Base-by-base conservation (phyloP, 2,888 invertebrate genomes). In the Rhyacophila evoluta region DNA sequence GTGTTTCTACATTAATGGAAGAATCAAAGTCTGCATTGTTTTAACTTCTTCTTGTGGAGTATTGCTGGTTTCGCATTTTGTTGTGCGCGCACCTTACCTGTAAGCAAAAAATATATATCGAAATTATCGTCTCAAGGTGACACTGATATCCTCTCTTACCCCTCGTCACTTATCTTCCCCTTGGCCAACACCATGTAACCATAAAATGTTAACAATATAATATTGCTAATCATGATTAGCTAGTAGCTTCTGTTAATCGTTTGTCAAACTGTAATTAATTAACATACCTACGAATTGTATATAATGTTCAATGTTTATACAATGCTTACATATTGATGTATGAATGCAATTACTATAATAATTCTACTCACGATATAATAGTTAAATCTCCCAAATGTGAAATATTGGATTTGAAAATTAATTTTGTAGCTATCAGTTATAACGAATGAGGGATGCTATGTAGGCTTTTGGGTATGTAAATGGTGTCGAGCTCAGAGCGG, bases 61-160 rank as follows among this genome's bases (percentile, higher is more conserved):
- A 25, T 55, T 55, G 55, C 12, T 55, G 55, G 1, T 25, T 33
- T 55, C 19, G 19, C 19, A 55, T 55, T 55, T 19, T 55, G 19
- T 2, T 19, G 55, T 19, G 55, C 19, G 55, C 55, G 55, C 55
- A 55, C 55, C 55, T 55, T 25, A 55, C 55, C 55, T 55, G 55
- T 19, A 2, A 55, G 55, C 55, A 55, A 55, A 55, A 55, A 55
- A 55, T 55, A 25, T 55, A 77, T 72, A 78, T 74, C 73, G 74
- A 78, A 78, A 78, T 78, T 78, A 74, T 78, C 73, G 69, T 78
- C 78, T 41, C 78, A 78, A 78, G 78, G 78, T 78, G 78, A 78
- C 78, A 78, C 78, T 39, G 69, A 15, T 41, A 69, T 29, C 37
- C 74, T 55, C 55, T 55, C 55, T 55, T 15, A 55, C 70, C 70